Base-by-base conservation (phyloP, 2,888 invertebrate species). In the Penaeus monodon region DNA sequence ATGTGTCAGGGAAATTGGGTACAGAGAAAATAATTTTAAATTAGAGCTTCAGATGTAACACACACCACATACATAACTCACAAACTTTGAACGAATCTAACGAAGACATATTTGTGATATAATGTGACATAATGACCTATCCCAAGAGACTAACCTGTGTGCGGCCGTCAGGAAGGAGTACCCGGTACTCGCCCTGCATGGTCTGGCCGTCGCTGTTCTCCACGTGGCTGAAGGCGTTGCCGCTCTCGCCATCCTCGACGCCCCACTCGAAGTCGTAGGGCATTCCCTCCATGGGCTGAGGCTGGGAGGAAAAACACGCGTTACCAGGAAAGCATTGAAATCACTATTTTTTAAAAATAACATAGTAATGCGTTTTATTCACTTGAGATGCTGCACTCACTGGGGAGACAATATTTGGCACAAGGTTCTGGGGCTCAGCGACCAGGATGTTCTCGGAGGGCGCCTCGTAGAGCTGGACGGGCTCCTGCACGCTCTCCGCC, bases 221-320 rank as follows among this genome's bases (percentile, higher is more conserved):
- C 49, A 80, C 80, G 80, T 88, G 88, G 77, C 80, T 76, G 88
- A 88, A 88, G 76, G 65, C 7, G 80, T 88, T 88, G 57, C 88
- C 84, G 27, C 79, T 84, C 3, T 88, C 74, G 0, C 10, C 10
- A 44, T 88, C 82, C 20, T 84, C 33, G n/a, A 88, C 88, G 22
- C 68, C 84, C 84, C 81, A 88, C n/a, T 24, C 29, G 82, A 79
- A 85, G 79, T 78, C 68, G 77, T 84, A 84, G 65, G 84, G 84
- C 84, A 64, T 64, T 24, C 84, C 73, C 20, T 82, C 77, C 77
- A 77, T 77, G 10, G 65, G 68, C 38, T 77, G 12, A 14, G n/a
- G 77, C 27, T 77, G n/a, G 1, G 17, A 57, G 17, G 17, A 17
- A 57, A 57, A 57, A 1, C 57, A 57, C 17, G 17, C 44, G 10